A percentile compares a stretch with the other conserved stretches of the same genome.
Evolutionary conservation across 2,888 invertebrate species (phyloP).

Genomic region (Neocrepidodera transversa): DNA sequence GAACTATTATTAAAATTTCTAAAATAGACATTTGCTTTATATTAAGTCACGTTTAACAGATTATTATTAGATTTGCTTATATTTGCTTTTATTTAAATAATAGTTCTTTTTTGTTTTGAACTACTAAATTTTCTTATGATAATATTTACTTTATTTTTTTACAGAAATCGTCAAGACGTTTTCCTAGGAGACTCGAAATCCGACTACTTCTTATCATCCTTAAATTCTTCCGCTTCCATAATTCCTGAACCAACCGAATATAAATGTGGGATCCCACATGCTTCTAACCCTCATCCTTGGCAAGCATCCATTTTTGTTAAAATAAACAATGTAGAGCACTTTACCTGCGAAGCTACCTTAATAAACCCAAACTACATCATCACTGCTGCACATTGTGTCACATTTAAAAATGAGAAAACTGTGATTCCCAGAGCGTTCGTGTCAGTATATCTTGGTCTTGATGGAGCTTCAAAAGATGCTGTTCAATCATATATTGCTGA

Average conservation of each 20-base stretch:
- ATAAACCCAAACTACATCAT: slow-evolving; percentile 41
- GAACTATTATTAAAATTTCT: too few relatives aligned
- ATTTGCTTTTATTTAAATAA: too few relatives aligned
- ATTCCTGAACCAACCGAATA: slow-evolving; percentile 14
- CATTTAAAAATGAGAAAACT: slow-evolving; percentile 36
- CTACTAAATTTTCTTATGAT: too few relatives aligned
- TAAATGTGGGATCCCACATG: slow-evolving; percentile 26
- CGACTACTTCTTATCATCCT: slow-evolving; percentile 34
- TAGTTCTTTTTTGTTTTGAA: too few relatives aligned
- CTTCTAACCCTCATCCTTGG: slow-evolving; percentile 38
- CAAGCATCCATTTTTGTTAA: slow-evolving; percentile 35
- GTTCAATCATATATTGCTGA: slow-evolving; percentile 54
- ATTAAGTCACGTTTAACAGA: too few relatives aligned
- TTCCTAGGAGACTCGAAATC: slow-evolving; percentile 41
- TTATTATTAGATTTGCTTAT: too few relatives aligned
- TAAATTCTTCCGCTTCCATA: slow-evolving; percentile 17
- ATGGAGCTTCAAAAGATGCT: background rate
- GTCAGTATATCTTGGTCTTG: slow-evolving; percentile 32
- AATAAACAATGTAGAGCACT: slow-evolving; percentile 26
- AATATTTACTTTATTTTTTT: too few relatives aligned
- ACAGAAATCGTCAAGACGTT: slow-evolving; percentile 26
- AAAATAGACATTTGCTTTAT: too few relatives aligned
- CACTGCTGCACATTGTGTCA: slow-evolving; percentile 48
- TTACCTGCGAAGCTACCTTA: slow-evolving; percentile 43
- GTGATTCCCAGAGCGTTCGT: slow-evolving; percentile 32